These are phyloP conservation scores for Takifugu bimaculatus DNA, from an alignment of 2,113 vertebrate species.

Conservation along the genomic window DNA sequence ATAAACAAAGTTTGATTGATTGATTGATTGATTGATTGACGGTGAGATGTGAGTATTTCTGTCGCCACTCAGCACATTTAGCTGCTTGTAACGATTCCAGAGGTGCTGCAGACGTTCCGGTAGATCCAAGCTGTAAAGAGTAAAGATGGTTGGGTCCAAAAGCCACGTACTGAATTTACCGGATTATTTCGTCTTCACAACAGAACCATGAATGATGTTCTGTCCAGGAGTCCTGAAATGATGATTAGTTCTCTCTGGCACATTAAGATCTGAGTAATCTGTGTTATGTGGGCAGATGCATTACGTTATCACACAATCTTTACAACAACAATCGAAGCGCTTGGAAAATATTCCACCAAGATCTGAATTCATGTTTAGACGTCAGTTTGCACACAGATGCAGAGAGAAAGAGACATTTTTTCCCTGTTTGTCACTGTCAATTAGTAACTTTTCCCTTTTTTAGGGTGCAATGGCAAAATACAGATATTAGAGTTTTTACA, in stretches of 20 bases:
- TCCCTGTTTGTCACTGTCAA: too few relatives aligned
- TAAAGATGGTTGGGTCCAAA: conserved; percentile 9
- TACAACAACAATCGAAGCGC: conserved; percentile 17
- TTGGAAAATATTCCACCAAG: not conserved
- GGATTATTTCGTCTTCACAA: conserved; percentile 1
- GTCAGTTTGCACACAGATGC: not conserved
- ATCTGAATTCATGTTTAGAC: conserved; percentile 2
- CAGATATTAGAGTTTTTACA: too few relatives aligned
- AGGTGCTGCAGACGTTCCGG: too few relatives aligned
- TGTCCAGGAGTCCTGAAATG: not conserved
- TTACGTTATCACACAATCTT: conserved; percentile 41
- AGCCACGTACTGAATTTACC: conserved; percentile 24
- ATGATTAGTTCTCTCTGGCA: not conserved
- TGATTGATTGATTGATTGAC: too few relatives aligned
- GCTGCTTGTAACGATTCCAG: too few relatives aligned
- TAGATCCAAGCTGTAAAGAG: conserved; percentile 2
- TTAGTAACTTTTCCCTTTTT: too few relatives aligned
- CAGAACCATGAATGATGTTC: conserved; percentile 58
- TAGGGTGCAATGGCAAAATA: too few relatives aligned
- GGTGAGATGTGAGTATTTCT: too few relatives aligned
- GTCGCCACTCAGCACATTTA: too few relatives aligned
- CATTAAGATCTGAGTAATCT: conserved; percentile 22
- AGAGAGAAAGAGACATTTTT: too few relatives aligned
- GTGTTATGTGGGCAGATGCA: conserved; percentile 45
- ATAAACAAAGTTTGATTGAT: too few relatives aligned